phyloP scores from a whole-genome alignment of 2,797 vertebrate genomes.

The Gadopsis bispinosus region DNA sequence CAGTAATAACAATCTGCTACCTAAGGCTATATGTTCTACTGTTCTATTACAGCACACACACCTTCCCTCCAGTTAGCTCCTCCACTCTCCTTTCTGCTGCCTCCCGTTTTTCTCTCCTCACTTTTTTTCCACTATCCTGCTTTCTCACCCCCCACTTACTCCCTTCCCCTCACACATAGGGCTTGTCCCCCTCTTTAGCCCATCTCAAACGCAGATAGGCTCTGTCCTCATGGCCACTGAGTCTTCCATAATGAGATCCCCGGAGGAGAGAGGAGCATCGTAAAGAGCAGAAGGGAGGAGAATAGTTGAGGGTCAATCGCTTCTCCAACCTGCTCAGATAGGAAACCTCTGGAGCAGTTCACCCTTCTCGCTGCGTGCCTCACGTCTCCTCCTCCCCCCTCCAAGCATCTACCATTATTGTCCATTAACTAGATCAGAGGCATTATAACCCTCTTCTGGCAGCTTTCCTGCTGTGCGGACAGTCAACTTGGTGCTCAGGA shows the following conservation, averaged over 20 bases:
- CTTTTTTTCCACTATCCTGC: constrained; percentile 6
- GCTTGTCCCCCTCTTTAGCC: constrained; percentile 53
- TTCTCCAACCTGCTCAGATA: constrained; percentile 53
- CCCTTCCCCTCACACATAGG: constrained; percentile 28
- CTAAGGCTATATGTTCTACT: constrained; percentile 60
- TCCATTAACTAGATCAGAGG: constrained; percentile 76
- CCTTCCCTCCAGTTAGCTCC: constrained; percentile 33
- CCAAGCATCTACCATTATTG: constrained; percentile 70
- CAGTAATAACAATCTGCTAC: constrained; percentile 78
- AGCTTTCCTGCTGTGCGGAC: constrained; percentile 51
- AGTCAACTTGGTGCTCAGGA: constrained; percentile 28
- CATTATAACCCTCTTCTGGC: constrained; percentile 54
- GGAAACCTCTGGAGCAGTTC: constrained; percentile 34
- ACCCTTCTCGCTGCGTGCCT: constrained; percentile 11
- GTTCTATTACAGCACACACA: constrained; percentile 57
- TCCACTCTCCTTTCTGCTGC: constrained; percentile 21
- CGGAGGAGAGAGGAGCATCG: constrained; percentile 61
- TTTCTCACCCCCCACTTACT: not conserved
- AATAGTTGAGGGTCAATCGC: constrained; percentile 48
- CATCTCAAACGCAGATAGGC: constrained; percentile 41
- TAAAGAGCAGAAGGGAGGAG: constrained; percentile 44
- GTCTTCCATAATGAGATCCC: constrained; percentile 80
- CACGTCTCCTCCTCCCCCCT: constrained; percentile 29
- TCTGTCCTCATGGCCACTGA: constrained; percentile 55
- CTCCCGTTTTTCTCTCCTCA: constrained; percentile 10